Percentiles rank a stretch among this genome's conserved stretches.
phyloP scores from a whole-genome alignment of 1,140 invertebrate species.

The Drosophila ironensis region DNA sequence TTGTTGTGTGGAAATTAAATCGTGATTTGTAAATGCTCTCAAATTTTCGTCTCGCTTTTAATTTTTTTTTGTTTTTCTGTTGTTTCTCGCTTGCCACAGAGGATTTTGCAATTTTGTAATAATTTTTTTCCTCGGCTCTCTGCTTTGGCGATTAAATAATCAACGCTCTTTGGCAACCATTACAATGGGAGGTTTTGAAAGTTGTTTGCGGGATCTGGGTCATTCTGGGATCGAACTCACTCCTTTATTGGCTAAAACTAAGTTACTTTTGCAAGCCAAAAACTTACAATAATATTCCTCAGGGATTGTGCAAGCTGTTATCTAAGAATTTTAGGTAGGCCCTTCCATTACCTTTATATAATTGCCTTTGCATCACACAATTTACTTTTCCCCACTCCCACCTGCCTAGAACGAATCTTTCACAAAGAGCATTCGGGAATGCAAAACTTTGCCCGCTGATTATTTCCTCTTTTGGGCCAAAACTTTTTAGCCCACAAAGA shows the following conservation, averaged over 20 bases:
- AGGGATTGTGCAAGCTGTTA: neutral
- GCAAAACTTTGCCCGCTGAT: slow-evolving; percentile 11
- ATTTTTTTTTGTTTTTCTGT: slow-evolving; percentile 29
- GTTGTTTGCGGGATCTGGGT: slow-evolving; percentile 20
- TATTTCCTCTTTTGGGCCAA: neutral
- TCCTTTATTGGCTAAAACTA: neutral
- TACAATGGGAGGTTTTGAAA: slow-evolving; percentile 37
- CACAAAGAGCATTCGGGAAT: slow-evolving; percentile 8
- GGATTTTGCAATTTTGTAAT: slow-evolving; percentile 75
- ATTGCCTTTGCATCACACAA: neutral
- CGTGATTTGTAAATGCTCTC: slow-evolving; percentile 79
- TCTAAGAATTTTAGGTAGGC: neutral
- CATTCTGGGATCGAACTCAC: slow-evolving; percentile 7
- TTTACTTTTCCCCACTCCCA: slow-evolving; percentile 10
- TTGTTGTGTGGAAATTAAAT: slow-evolving; percentile 70
- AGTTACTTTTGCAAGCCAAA: neutral
- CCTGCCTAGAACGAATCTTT: slow-evolving; percentile 33
- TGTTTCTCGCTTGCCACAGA: slow-evolving; percentile 20
- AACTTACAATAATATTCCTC: neutral
- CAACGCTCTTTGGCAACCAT: slow-evolving; percentile 61
- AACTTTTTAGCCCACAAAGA: slow-evolving; percentile 9
- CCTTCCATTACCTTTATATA: neutral
- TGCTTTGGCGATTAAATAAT: slow-evolving; percentile 68
- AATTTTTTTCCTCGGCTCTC: slow-evolving; percentile 43
- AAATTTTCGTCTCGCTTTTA: slow-evolving; percentile 66